These are phyloP conservation scores for Platysteira castanea DNA, from an alignment of 2,113 vertebrate genomes.

Conservation along the genomic window DNA sequence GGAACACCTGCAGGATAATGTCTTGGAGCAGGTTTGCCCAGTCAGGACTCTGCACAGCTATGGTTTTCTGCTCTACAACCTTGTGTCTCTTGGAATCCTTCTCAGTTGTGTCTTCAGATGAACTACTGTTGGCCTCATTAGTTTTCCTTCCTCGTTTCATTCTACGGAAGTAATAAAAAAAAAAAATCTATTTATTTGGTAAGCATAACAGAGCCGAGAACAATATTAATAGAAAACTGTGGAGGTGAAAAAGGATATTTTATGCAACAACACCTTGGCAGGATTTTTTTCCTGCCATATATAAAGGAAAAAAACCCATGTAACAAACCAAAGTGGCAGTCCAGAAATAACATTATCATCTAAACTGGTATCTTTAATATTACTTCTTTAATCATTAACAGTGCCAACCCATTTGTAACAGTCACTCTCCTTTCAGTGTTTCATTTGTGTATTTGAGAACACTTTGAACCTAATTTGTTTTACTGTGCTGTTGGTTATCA, in stretches of 20 bases:
- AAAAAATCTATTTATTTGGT: not conserved
- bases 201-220: not conserved
- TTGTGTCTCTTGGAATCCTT: constrained; percentile 79
- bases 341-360: not conserved
- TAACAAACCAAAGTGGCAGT: not conserved
- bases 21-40: constrained; percentile 91
- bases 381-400: not conserved
- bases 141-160: constrained; percentile 89
- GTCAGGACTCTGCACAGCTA: constrained; percentile 41
- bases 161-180: constrained; percentile 47
- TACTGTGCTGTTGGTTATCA: not conserved
- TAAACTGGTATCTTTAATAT: not conserved
- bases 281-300: not conserved
- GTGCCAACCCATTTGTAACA: not conserved
- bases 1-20: constrained; percentile 89
- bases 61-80: constrained; percentile 26
- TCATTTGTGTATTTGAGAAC: not conserved
- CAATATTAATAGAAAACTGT: not conserved
- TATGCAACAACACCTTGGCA: not conserved
- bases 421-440: not conserved
- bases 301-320: not conserved
- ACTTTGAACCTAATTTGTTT: not conserved
- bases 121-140: constrained; percentile 66
- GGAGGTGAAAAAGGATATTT: not conserved
- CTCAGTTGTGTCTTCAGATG: constrained; percentile 63